Evolutionary conservation across 2,797 vertebrate genomes (phyloP).

Genomic region (Hoplostethus mediterraneus): DNA sequence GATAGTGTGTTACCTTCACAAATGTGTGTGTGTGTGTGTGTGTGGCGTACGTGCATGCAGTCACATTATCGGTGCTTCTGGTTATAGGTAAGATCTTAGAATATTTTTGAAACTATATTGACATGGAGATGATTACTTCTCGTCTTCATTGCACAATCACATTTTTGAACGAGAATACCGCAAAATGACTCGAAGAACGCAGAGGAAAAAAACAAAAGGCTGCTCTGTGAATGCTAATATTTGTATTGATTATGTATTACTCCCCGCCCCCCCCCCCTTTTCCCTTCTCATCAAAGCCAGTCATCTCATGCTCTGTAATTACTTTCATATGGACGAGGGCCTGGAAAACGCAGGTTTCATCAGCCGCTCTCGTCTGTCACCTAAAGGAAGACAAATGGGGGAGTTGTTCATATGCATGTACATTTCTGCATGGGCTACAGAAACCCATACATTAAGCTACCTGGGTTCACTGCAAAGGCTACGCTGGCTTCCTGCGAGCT

Average conservation of each 20-base stretch:
- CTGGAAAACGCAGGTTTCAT: constrained; percentile 63
- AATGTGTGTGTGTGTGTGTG: neutral
- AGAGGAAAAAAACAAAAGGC: neutral
- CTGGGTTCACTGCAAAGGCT: constrained; percentile 76
- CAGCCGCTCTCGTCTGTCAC: constrained; percentile 67
- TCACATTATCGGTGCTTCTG: too few species aligned
- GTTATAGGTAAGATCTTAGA: neutral
- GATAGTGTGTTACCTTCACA: neutral
- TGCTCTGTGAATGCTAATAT: constrained; percentile 48
- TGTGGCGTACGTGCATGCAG: too few species aligned
- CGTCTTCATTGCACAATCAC: neutral
- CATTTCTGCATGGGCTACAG: constrained; percentile 45
- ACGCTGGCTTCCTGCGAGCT: constrained; percentile 67
- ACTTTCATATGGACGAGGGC: constrained; percentile 64
- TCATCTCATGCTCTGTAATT: constrained; percentile 67
- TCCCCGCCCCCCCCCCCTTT: constrained; percentile 3
- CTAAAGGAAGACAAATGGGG: constrained; percentile 60
- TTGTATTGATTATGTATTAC: constrained; percentile 70
- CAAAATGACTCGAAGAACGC: neutral
- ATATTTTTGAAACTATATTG: constrained; percentile 2
- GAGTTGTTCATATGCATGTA: constrained; percentile 56
- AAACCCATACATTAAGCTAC: constrained; percentile 56
- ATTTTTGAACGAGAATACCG: neutral
- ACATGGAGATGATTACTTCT: neutral
- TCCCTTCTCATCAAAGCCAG: constrained; percentile 55